Conservation (phyloP, 2,797 vertebrate species). For the Geotrypetes seraphini region DNA sequence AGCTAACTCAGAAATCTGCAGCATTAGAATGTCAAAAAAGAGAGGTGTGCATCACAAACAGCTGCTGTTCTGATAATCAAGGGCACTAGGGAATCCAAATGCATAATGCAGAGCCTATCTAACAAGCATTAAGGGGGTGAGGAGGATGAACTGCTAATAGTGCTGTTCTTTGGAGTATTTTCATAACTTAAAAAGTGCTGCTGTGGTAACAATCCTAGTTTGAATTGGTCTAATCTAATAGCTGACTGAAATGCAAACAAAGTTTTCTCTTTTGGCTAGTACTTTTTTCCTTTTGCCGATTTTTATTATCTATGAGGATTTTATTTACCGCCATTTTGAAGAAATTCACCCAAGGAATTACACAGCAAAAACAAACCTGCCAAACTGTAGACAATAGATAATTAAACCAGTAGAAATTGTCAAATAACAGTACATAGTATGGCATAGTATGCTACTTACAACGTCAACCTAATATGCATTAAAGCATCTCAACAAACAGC, state of each 20-base stretch:
- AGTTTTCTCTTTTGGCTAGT: background rate
- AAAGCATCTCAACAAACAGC: too few relatives aligned
- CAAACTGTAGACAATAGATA: too few relatives aligned
- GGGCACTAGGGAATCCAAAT: constrained; percentile 3
- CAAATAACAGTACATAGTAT: too few relatives aligned
- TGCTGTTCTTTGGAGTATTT: background rate
- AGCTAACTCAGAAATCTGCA: background rate
- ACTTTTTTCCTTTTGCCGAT: background rate
- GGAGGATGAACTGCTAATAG: background rate
- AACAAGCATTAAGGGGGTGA: constrained; percentile 4
- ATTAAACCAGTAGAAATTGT: too few relatives aligned
- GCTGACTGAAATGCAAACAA: background rate
- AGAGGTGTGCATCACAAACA: constrained; percentile 6
- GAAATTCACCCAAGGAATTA: too few relatives aligned
- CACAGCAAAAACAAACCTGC: too few relatives aligned
- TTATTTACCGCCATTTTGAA: too few relatives aligned
- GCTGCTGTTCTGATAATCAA: constrained; percentile 10
- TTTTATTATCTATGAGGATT: too few relatives aligned
- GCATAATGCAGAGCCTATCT: background rate
- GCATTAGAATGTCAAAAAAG: constrained; percentile 6
- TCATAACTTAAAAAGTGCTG: background rate
- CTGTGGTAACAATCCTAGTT: background rate
- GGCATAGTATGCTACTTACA: too few relatives aligned
- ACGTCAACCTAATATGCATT: too few relatives aligned
- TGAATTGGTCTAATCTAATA: background rate